Percentiles rank a stretch among this genome's conserved stretches.
Conservation (phyloP, 2,113 vertebrate species). For the Ailuropoda melanoleuca region DNA sequence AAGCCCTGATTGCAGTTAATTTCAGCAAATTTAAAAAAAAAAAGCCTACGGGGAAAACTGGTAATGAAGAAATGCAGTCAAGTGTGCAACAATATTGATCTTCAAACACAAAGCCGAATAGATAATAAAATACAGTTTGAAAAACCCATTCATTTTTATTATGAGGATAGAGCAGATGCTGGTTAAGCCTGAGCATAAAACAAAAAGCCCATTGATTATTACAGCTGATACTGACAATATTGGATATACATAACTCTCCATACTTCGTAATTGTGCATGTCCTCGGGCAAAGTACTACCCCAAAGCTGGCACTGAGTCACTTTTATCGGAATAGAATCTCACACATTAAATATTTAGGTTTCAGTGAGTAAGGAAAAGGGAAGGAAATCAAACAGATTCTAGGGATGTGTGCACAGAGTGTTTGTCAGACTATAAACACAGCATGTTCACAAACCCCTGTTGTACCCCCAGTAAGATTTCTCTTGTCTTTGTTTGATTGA, state of each 20-base stretch:
- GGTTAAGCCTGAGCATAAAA: slow-evolving; percentile 62
- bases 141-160: slow-evolving; percentile 59
- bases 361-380: slow-evolving; percentile 64
- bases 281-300: slow-evolving; percentile 50
- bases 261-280: slow-evolving; percentile 48
- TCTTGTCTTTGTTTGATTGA: slow-evolving; percentile 35
- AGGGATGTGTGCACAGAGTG: not conserved
- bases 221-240: slow-evolving; percentile 36
- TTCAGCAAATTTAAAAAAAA: slow-evolving; percentile 74
- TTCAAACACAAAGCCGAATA: slow-evolving; percentile 57
- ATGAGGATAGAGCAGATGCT: slow-evolving; percentile 43
- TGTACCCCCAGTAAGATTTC: not conserved
- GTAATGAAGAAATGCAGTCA: slow-evolving; percentile 30
- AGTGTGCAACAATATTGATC: slow-evolving; percentile 55
- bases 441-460: not conserved
- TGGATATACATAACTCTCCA: slow-evolving; percentile 43
- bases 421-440: slow-evolving; percentile 58
- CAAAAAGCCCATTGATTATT: slow-evolving; percentile 66
- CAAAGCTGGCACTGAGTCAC: slow-evolving; percentile 56
- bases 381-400: slow-evolving; percentile 77
- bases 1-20: slow-evolving; percentile 53
- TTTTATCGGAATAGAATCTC: slow-evolving; percentile 63
- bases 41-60: not conserved
- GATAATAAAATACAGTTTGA: slow-evolving; percentile 61
- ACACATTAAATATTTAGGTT: slow-evolving; percentile 81